phyloP scores from a whole-genome alignment of 2,888 invertebrate genomes.

The Protula sp. region DNA sequence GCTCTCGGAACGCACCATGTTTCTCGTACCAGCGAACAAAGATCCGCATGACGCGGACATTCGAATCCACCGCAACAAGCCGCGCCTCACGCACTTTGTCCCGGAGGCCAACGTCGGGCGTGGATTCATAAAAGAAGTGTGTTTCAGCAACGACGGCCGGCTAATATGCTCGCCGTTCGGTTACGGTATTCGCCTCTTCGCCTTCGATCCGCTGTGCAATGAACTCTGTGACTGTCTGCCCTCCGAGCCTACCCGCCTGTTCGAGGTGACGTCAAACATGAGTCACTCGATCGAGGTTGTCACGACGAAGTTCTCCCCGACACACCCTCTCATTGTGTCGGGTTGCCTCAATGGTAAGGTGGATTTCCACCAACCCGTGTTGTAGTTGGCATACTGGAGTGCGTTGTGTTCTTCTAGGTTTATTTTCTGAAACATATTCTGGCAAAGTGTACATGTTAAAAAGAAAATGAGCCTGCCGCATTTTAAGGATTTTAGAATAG shows the following conservation, averaged over 20 bases:
- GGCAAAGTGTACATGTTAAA: too few relatives aligned
- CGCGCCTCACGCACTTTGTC: conserved; percentile 74
- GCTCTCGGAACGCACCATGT: neutral
- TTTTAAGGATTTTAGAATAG: too few relatives aligned
- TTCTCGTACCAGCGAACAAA: neutral
- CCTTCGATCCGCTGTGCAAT: conserved; percentile 70
- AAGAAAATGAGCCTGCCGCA: too few relatives aligned
- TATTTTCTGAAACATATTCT: too few relatives aligned
- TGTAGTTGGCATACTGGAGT: too few relatives aligned
- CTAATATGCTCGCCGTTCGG: conserved; percentile 86
- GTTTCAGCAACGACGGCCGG: conserved; percentile 84
- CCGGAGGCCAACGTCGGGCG: conserved; percentile 84
- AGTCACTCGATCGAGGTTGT: conserved; percentile 80
- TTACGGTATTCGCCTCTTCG: conserved; percentile 76
- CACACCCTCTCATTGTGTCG: conserved; percentile 78
- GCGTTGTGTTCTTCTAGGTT: too few relatives aligned
- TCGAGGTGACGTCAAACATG: conserved; percentile 66
- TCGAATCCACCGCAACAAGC: conserved; percentile 65
- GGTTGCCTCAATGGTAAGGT: conserved; percentile 85
- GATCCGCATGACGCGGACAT: neutral
- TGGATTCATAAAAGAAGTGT: conserved; percentile 87
- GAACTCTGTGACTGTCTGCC: conserved; percentile 71
- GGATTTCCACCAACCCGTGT: conserved; percentile 79
- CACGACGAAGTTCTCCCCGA: conserved; percentile 83
- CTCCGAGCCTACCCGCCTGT: conserved; percentile 57